Conservation (phyloP, 2,797 vertebrate species). For the Tragelaphus oryx region DNA sequence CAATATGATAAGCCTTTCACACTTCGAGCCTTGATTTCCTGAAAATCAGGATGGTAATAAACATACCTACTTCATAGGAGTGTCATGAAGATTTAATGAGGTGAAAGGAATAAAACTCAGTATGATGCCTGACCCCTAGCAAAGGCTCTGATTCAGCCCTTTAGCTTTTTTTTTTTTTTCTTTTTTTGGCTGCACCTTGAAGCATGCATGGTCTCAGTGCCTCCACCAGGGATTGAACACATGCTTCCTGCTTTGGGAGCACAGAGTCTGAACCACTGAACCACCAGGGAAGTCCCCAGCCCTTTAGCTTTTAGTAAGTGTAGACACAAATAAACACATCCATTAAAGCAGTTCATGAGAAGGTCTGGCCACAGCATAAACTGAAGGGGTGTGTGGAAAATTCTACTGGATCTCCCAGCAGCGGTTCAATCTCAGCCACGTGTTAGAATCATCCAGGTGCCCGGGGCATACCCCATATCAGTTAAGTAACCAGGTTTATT, state of each 20-base stretch:
- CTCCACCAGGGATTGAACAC: neutral
- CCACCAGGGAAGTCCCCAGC: neutral
- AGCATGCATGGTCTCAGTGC: neutral
- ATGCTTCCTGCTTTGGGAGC: accelerated
- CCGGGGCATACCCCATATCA: neutral
- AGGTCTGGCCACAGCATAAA: neutral
- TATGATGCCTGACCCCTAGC: accelerated
- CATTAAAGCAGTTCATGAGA: neutral
- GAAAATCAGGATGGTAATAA: neutral
- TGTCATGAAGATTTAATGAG: neutral
- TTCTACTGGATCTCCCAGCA: accelerated
- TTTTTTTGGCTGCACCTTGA: neutral
- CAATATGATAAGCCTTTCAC: neutral
- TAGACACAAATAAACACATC: neutral
- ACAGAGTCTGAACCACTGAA: neutral
- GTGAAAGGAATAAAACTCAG: neutral
- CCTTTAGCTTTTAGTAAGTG: neutral
- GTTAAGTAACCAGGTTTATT: neutral
- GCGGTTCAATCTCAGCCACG: neutral
- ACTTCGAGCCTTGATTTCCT: neutral
- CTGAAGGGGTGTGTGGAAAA: neutral
- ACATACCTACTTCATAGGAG: neutral
- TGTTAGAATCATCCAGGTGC: neutral
- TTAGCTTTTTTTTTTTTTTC: neutral
- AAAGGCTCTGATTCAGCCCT: neutral